Conservation (phyloP, 2,888 invertebrate genomes). For the Ornithoptera alexandrae region DNA sequence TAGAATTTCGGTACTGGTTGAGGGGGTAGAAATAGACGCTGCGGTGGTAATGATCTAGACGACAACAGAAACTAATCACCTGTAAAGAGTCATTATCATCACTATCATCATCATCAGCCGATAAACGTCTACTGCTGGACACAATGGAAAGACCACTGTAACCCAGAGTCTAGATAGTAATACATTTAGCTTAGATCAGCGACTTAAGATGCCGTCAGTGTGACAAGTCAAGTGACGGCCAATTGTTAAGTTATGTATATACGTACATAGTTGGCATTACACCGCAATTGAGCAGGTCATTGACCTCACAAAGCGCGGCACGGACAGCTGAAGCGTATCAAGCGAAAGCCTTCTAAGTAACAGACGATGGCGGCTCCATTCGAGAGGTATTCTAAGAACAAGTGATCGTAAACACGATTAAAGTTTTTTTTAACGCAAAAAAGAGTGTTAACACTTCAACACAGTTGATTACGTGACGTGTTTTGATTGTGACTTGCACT, state of each 20-base stretch:
- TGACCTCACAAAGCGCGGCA: conserved; percentile 12
- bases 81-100: no score
- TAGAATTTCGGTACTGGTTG: no score
- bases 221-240: no score
- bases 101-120: no score
- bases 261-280: not conserved
- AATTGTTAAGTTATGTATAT: not conserved
- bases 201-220: no score
- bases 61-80: no score
- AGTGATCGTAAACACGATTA: conserved; percentile 1
- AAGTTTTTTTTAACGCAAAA: not conserved
- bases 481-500: not conserved
- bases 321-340: conserved; percentile 25
- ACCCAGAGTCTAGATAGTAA: no score
- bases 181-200: no score
- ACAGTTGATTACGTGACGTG: not conserved
- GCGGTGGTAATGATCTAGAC: no score
- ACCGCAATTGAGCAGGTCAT: conserved; percentile 2
- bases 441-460: not conserved
- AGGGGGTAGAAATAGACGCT: no score
- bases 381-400: conserved; percentile 3
- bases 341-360: conserved; percentile 25
- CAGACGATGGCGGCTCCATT: conserved; percentile 14
- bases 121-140: no score
- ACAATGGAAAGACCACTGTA: no score